Evolutionary conservation across 2,797 vertebrate species (phyloP).

Genomic region (Crenichthys baileyi): DNA sequence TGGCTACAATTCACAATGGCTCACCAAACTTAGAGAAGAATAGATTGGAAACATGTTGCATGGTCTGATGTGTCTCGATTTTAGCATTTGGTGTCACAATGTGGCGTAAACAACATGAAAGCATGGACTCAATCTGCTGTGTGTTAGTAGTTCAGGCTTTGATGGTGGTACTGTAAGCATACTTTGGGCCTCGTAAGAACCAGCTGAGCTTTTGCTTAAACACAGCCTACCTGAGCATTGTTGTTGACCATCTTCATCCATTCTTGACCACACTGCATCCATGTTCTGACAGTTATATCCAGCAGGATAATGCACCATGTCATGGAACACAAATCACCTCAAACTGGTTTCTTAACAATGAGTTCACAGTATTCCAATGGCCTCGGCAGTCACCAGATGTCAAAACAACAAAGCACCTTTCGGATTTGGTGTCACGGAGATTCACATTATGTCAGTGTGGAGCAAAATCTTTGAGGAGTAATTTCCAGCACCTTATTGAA

Average conservation of each 20-base stretch:
- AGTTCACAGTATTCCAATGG: not conserved
- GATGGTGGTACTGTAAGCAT: not conserved
- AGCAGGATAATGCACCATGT: not conserved
- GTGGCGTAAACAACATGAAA: not conserved
- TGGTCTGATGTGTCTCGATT: not conserved
- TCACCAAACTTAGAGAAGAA: not conserved
- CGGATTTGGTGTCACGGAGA: not conserved
- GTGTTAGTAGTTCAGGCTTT: not conserved
- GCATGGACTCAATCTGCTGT: not conserved
- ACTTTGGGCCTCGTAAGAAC: too few relatives aligned
- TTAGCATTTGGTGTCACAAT: not conserved
- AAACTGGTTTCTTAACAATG: not conserved
- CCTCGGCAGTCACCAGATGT: not conserved
- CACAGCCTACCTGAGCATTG: not conserved
- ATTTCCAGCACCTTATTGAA: not conserved
- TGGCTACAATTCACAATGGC: not conserved
- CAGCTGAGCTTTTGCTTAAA: too few relatives aligned
- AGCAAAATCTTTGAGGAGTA: not conserved
- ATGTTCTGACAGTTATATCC: not conserved
- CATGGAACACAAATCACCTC: not conserved
- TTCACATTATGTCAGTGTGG: not conserved
- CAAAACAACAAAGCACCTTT: not conserved
- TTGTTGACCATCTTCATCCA: not conserved
- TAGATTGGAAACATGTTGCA: not conserved
- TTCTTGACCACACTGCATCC: not conserved